Conservation (phyloP, 2,797 vertebrate genomes). For the Pipistrellus pygmaeus region DNA sequence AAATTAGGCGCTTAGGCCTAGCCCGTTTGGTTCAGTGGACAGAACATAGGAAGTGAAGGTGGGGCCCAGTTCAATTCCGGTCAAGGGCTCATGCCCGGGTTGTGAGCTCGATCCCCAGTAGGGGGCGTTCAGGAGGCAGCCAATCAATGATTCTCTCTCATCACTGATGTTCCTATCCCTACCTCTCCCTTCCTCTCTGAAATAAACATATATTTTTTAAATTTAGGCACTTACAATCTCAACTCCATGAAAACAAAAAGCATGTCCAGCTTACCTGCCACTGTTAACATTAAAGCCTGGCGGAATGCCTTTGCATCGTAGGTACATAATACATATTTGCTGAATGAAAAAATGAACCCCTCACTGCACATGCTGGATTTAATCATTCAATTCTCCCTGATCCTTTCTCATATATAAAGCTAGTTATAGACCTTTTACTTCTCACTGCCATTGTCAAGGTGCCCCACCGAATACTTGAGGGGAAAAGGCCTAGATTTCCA, state of each 20-base stretch:
- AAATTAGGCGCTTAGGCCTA: constrained; percentile 26
- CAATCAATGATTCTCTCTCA: too few species aligned
- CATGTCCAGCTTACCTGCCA: background rate
- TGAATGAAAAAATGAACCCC: constrained; percentile 52
- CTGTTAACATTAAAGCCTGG: background rate
- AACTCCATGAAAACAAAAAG: constrained; percentile 48
- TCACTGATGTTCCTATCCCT: too few species aligned
- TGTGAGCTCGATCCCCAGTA: too few species aligned
- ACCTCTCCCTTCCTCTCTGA: too few species aligned
- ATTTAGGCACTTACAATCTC: constrained; percentile 47
- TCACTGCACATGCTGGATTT: constrained; percentile 31
- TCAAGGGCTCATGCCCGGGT: too few species aligned
- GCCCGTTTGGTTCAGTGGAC: too few species aligned
- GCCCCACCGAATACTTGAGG: constrained; percentile 17
- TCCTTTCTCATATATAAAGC: constrained; percentile 51
- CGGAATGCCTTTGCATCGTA: background rate
- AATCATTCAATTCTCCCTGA: constrained; percentile 32
- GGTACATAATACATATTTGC: constrained; percentile 45
- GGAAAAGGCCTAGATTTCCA: background rate
- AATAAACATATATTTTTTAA: background rate
- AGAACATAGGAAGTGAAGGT: too few species aligned
- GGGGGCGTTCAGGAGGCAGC: too few species aligned
- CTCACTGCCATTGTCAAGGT: constrained; percentile 39
- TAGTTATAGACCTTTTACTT: constrained; percentile 44
- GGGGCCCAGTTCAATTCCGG: too few species aligned